Base-by-base conservation (phyloP, 2,797 vertebrate genomes). In the Danio choprae region DNA sequence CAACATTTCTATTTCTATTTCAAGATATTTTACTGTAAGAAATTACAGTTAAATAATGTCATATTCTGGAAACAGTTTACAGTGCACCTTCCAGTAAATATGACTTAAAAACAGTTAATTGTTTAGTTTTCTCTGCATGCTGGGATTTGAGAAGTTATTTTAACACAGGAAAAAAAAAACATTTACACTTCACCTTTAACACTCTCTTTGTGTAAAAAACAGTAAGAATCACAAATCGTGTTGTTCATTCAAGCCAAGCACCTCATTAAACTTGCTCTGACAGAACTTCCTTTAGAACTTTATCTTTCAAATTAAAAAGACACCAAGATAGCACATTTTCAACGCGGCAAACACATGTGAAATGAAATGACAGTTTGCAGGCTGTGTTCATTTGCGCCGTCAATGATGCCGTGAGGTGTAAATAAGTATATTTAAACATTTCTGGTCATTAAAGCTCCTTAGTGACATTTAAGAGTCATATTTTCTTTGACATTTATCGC, bases 391-490 rank as follows among this genome's bases (percentile, higher is more conserved):
- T 41, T 44, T 51, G 73, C 55, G 12, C 50, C 65, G 40, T 65
- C 62, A 65, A 12, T 29, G 13, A 36, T 2, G 40, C 40, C 5
- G 48, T 1, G 12, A 41, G 48, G 38, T 53, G 48, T 53, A 64
- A 76, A 59, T 41, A 38, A 65, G 8, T 3, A 53, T 11, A 7
- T 55, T 41, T 16, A 29, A 56, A 29, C 58, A 22, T 44, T 50
- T 46, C 43, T 38, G 53, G 40, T 58, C 44, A 58, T 68, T 68
- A 77, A 68, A 77, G 16, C 51, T 56, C 7, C 38, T 64, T 43
- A 29, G 7, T 64, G 38, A 44, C 18, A 55, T 53, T 53, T 56
- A 46, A 36, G 10, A 8, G 16, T 36, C 18, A 44, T 15, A 22
- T 55, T 65, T 65, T 22, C 5, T 53, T 22, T 64, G 38, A 65